A percentile compares a stretch with the other conserved stretches of the same genome.
Evolutionary conservation across 2,113 vertebrate species (phyloP).

Genomic region (Labeo rohita): DNA sequence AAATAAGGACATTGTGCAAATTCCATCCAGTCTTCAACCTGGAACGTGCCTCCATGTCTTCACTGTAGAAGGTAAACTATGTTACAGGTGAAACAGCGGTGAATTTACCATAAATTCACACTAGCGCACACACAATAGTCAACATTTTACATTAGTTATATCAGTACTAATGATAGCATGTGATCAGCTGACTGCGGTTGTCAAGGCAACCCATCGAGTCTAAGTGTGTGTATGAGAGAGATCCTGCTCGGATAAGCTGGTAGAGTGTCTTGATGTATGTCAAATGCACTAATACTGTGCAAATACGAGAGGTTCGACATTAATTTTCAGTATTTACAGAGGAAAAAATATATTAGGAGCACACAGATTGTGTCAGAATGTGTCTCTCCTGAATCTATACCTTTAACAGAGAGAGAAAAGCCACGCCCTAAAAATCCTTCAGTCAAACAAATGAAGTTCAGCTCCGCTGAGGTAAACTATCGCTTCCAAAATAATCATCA

Average conservation of each 20-base stretch:
- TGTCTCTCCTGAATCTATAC: conserved; percentile 75
- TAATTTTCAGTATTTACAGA: conserved; percentile 58
- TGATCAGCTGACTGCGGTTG: conserved; percentile 45
- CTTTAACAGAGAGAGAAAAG: conserved; percentile 29
- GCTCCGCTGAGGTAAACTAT: conserved; percentile 18
- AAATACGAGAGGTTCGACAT: conserved; percentile 34
- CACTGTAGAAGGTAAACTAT: conserved; percentile 11
- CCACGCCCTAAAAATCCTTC: neutral
- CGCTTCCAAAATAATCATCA: conserved; percentile 14
- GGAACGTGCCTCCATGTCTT: conserved; percentile 4
- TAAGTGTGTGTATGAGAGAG: conserved; percentile 27
- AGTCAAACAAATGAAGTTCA: conserved; percentile 17
- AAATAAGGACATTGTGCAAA: conserved; percentile 21
- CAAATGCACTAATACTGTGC: conserved; percentile 60
- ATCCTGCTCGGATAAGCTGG: conserved; percentile 45
- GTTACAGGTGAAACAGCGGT: conserved; percentile 27
- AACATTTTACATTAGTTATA: conserved; percentile 42
- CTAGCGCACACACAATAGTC: conserved; percentile 41
- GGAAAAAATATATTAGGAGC: conserved; percentile 75
- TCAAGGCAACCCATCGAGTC: conserved; percentile 47
- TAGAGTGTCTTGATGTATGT: conserved; percentile 47
- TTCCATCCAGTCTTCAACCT: conserved; percentile 1
- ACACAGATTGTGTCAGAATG: conserved; percentile 77
- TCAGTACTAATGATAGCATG: conserved; percentile 42
- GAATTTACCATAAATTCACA: conserved; percentile 53